These are phyloP conservation scores for Ciconia boyciana DNA, from an alignment of 2,113 vertebrate genomes.

Conservation along the genomic window DNA sequence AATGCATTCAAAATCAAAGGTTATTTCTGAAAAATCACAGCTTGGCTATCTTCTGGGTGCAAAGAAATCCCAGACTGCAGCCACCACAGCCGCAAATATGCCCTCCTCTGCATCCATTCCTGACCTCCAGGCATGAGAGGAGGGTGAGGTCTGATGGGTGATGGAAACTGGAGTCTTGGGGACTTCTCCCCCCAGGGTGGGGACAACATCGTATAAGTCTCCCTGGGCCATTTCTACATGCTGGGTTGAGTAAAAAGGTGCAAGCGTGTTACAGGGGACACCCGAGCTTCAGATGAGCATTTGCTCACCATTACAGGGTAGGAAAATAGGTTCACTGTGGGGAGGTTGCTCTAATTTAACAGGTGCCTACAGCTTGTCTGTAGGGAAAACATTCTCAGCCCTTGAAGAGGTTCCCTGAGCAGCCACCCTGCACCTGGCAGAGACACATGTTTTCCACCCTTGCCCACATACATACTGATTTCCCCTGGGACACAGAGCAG, in stretches of 20 bases:
- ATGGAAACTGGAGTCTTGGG: background rate
- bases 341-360: background rate
- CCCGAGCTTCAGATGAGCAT: background rate
- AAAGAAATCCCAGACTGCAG: background rate
- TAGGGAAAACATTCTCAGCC: background rate
- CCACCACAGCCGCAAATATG: background rate
- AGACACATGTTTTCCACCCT: background rate
- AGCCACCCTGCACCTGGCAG: background rate
- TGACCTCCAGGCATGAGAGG: accelerated
- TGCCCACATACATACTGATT: background rate
- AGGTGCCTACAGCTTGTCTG: background rate
- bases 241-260: background rate
- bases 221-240: accelerated
- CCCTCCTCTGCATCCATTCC: background rate
- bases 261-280: background rate
- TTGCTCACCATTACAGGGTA: background rate
- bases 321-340: background rate
- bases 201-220: background rate
- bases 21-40: background rate
- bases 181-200: background rate
- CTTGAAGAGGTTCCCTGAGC: background rate
- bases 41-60: background rate
- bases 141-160: background rate
- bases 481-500: background rate
- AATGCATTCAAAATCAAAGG: background rate